Percentiles rank a stretch among this genome's conserved stretches.
Conservation (phyloP, 2,797 vertebrate genomes). For the Myioborus melanocephalus region DNA sequence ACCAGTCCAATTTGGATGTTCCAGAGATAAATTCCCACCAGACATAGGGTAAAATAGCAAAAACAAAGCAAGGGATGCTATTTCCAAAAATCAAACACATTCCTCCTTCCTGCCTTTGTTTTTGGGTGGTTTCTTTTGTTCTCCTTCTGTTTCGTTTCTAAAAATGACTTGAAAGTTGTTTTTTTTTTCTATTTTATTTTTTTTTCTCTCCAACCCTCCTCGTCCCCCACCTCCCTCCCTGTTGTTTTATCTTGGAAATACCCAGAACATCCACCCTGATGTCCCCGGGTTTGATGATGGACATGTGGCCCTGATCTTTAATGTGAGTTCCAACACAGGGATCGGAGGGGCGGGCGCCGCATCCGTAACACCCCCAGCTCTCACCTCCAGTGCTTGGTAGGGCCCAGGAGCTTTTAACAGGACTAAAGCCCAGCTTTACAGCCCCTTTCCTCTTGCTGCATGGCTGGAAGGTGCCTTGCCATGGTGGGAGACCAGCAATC, state of each 20-base stretch:
- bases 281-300: slow-evolving; percentile 68
- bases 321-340: slow-evolving; percentile 52
- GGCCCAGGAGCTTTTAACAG: slow-evolving; percentile 47
- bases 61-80: not conserved
- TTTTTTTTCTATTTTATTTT: not conserved
- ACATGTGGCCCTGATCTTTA: slow-evolving; percentile 66
- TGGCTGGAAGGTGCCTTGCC: not conserved
- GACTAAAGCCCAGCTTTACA: slow-evolving; percentile 61
- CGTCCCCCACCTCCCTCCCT: not conserved
- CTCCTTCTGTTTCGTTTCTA: slow-evolving; percentile 3
- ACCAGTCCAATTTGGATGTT: not conserved
- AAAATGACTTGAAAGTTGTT: slow-evolving; percentile 46
- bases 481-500: not conserved
- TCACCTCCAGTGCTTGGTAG: slow-evolving; percentile 20
- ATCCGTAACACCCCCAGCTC: slow-evolving; percentile 36
- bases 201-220: not conserved
- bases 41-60: not conserved
- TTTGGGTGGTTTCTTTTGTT: slow-evolving; percentile 31
- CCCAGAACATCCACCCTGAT: slow-evolving; percentile 63
- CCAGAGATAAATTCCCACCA: not conserved
- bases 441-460: not conserved
- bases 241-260: slow-evolving; percentile 54
- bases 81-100: not conserved
- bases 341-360: slow-evolving; percentile 23
- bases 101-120: slow-evolving; percentile 8